Conservation (phyloP, 1,140 invertebrate species). For the Drosophila orosa region DNA sequence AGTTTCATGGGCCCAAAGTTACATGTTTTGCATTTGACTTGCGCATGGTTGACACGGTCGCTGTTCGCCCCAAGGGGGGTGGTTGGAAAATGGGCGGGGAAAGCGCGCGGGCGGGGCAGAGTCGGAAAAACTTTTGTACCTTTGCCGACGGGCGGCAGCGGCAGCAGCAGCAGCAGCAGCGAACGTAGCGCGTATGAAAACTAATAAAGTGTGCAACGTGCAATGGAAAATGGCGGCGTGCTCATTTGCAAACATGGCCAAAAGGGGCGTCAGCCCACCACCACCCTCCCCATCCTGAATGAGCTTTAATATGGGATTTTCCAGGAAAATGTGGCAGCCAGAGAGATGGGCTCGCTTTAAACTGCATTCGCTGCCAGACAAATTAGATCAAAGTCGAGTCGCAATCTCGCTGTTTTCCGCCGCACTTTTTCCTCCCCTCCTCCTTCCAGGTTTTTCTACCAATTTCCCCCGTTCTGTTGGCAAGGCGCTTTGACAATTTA, state of each 20-base stretch:
- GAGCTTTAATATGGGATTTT: slow-evolving; percentile 34
- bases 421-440: not conserved
- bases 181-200: slow-evolving; percentile 71
- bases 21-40: slow-evolving; percentile 75
- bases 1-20: slow-evolving; percentile 56
- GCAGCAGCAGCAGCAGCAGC: slow-evolving; percentile 14
- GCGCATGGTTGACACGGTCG: slow-evolving; percentile 63
- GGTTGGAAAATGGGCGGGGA: slow-evolving; percentile 9
- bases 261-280: slow-evolving; percentile 6
- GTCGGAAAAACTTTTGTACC: slow-evolving; percentile 58
- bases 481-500: slow-evolving; percentile 66
- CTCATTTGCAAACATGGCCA: slow-evolving; percentile 78
- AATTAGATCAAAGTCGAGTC: slow-evolving; percentile 72
- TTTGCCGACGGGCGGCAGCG: slow-evolving; percentile 39
- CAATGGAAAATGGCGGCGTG: slow-evolving; percentile 60
- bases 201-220: slow-evolving; percentile 81
- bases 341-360: slow-evolving; percentile 46
- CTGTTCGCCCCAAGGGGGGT: not conserved
- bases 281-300: not conserved
- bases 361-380: slow-evolving; percentile 63
- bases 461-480: slow-evolving; percentile 34
- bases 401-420: slow-evolving; percentile 7
- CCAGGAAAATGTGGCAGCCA: slow-evolving; percentile 2
- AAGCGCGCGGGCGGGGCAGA: not conserved
- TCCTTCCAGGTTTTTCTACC: not conserved